Evolutionary conservation across 2,113 vertebrate species (phyloP).

Genomic region (Anguilla rostrata): DNA sequence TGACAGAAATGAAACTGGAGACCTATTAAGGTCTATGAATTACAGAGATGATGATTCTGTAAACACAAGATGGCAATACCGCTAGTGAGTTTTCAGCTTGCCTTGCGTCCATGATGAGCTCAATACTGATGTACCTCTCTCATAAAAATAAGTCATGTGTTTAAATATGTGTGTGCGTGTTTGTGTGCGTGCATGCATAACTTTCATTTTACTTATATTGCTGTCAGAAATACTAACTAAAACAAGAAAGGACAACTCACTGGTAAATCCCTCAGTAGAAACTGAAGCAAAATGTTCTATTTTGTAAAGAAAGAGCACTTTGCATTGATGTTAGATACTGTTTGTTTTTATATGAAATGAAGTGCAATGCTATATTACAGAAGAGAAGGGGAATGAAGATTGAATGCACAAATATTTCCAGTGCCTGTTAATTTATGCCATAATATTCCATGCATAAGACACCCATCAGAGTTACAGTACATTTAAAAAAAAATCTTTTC

Average conservation of each 20-base stretch:
- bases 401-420: background rate
- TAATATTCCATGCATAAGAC: background rate
- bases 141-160: too few relatives aligned
- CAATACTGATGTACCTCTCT: too few relatives aligned
- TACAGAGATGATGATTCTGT: too few relatives aligned
- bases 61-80: too few relatives aligned
- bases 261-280: background rate
- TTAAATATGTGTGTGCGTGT: too few relatives aligned
- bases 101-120: too few relatives aligned
- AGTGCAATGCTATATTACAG: background rate
- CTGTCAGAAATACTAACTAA: too few relatives aligned
- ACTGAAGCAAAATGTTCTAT: background rate
- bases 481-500: constrained; percentile 22
- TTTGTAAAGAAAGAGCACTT: constrained; percentile 7
- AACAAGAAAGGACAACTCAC: background rate
- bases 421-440: background rate
- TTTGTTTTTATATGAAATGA: constrained; percentile 14
- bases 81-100: too few relatives aligned
- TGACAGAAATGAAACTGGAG: background rate
- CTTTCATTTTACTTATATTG: too few relatives aligned
- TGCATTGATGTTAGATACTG: constrained; percentile 11
- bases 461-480: constrained; percentile 3
- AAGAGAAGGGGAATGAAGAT: background rate
- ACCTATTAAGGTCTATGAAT: background rate
- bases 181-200: too few relatives aligned